Percentiles rank a stretch among this genome's conserved stretches.
Conservation (phyloP, 2,888 invertebrate species). For the Idaea dimidiata region DNA sequence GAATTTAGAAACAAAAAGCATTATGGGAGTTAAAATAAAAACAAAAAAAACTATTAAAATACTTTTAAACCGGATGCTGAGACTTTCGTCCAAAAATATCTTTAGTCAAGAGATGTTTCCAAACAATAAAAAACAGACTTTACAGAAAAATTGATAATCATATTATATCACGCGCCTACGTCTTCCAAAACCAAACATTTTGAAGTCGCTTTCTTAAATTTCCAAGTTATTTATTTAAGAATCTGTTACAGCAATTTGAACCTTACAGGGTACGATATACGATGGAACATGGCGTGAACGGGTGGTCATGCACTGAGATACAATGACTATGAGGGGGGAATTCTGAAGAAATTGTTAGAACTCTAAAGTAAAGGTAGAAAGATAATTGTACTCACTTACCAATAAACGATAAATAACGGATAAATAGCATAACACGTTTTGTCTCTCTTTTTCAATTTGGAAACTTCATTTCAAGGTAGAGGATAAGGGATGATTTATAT, state of each 20-base stretch:
- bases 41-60: too few relatives aligned
- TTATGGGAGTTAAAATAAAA: too few relatives aligned
- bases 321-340: background rate
- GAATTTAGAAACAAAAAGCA: too few relatives aligned
- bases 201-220: conserved; percentile 39
- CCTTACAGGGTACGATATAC: conserved; percentile 50
- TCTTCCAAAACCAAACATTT: background rate
- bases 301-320: conserved; percentile 51
- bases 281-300: conserved; percentile 48
- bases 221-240: conserved; percentile 26
- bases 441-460: background rate
- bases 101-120: too few relatives aligned
- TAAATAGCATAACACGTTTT: background rate
- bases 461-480: too few relatives aligned
- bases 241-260: conserved; percentile 38
- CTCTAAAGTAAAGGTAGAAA: background rate
- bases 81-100: too few relatives aligned
- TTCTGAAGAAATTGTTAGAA: background rate
- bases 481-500: too few relatives aligned
- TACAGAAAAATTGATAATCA: background rate
- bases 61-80: too few relatives aligned
- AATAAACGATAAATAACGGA: background rate
- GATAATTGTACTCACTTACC: background rate
- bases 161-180: background rate
- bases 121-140: too few relatives aligned